Conservation (phyloP, 2,888 invertebrate species). For the Tetragonula carbonaria region DNA sequence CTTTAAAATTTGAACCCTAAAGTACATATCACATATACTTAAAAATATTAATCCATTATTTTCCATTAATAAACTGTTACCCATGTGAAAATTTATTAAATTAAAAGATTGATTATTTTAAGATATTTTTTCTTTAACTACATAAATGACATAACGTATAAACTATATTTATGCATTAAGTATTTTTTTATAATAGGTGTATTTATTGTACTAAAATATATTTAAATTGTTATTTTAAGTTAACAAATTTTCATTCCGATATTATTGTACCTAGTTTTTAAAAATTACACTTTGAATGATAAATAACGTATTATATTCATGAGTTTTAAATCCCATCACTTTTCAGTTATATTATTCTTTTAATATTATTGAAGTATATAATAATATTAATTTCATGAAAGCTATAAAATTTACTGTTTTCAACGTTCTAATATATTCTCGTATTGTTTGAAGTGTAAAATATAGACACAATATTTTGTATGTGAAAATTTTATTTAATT, state of each 20-base stretch:
- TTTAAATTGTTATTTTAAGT: conserved; percentile 37
- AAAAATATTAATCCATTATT: conserved; percentile 68
- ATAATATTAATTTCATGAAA: not conserved
- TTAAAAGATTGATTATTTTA: conserved; percentile 31
- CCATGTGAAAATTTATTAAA: conserved; percentile 46
- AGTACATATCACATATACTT: conserved; percentile 68
- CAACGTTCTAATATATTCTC: not conserved
- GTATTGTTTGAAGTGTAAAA: conserved; percentile 15
- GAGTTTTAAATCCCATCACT: conserved; percentile 9
- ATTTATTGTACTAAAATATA: conserved; percentile 40
- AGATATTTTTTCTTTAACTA: conserved; percentile 27
- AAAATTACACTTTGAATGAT: conserved; percentile 28
- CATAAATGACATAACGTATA: not conserved
- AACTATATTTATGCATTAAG: conserved; percentile 28
- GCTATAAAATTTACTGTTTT: conserved; percentile 1
- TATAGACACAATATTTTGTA: conserved; percentile 25
- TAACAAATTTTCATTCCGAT: conserved; percentile 9
- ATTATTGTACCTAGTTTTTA: not conserved
- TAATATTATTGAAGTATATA: no score
- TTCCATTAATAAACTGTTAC: conserved; percentile 71
- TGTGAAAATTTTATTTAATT: conserved; percentile 64
- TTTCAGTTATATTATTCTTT: no score
- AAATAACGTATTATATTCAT: conserved; percentile 50
- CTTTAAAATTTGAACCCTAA: conserved; percentile 60
- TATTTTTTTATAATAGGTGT: conserved; percentile 40